Percentiles rank a stretch among this genome's conserved stretches.
Conservation (phyloP, 2,888 invertebrate genomes). For the Tryphoninae sp. region DNA sequence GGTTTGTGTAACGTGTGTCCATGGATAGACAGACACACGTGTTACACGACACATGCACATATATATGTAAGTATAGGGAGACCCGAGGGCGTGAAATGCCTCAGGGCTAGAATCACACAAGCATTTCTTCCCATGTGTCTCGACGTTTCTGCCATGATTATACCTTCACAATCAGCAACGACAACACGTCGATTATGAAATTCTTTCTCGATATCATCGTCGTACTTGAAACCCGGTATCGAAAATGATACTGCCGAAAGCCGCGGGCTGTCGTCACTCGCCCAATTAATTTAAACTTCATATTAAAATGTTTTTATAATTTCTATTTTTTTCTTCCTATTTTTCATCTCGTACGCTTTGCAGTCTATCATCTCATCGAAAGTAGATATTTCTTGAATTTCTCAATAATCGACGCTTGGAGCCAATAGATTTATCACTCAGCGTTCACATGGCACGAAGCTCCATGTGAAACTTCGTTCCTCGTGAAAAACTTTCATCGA, state of each 20-base stretch:
- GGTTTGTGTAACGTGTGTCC: conserved; percentile 70
- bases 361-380: too few relatives aligned
- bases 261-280: conserved; percentile 3
- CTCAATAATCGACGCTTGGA: neutral
- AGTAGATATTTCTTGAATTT: neutral
- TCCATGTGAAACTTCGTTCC: neutral
- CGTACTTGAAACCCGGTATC: conserved; percentile 1
- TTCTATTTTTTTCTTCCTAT: neutral
- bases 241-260: neutral
- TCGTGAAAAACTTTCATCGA: conserved; percentile 31
- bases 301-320: neutral
- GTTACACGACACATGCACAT: neutral
- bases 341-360: too few relatives aligned
- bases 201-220: conserved; percentile 26
- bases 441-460: neutral
- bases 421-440: neutral
- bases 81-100: conserved; percentile 43
- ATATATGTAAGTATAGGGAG: conserved; percentile 38
- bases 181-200: conserved; percentile 37
- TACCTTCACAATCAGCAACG: neutral
- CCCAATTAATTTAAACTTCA: neutral
- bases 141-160: neutral
- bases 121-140: too few relatives aligned
- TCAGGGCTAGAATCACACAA: conserved; percentile 32
- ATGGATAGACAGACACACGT: neutral